Percentiles rank a stretch among this genome's conserved stretches.
Evolutionary conservation across 2,888 invertebrate species (phyloP).

Genomic region (Tholera decimalis): DNA sequence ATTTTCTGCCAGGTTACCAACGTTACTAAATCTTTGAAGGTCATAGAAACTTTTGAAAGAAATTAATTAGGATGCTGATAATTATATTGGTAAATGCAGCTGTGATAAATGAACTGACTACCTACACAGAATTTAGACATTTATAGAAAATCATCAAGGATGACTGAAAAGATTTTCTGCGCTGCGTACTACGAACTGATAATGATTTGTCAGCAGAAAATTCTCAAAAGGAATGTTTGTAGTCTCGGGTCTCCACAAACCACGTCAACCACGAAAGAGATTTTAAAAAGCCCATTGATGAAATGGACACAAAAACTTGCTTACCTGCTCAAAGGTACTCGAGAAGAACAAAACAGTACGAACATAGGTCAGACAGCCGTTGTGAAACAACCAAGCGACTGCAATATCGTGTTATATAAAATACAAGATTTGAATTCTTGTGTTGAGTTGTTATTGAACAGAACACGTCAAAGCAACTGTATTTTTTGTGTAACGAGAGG

Average conservation of each 20-base stretch:
- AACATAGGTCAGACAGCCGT: constrained; percentile 70
- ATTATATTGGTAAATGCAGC: constrained; percentile 40
- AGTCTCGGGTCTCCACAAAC: constrained; percentile 35
- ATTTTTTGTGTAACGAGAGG: constrained; percentile 72
- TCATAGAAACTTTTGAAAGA: constrained; percentile 59
- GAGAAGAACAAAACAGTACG: constrained; percentile 56
- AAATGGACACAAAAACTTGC: constrained; percentile 52
- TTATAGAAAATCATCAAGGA: constrained; percentile 27
- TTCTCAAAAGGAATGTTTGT: constrained; percentile 32
- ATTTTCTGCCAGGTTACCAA: constrained; percentile 69
- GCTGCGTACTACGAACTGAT: background rate
- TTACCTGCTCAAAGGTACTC: constrained; percentile 44
- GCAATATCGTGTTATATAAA: constrained; percentile 88
- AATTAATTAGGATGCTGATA: constrained; percentile 48
- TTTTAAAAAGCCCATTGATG: constrained; percentile 48
- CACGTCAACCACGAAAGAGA: constrained; percentile 36
- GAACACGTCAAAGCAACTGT: constrained; percentile 72
- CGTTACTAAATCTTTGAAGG: constrained; percentile 70
- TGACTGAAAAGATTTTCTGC: constrained; percentile 1
- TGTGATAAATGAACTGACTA: constrained; percentile 37
- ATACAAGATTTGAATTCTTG: constrained; percentile 75
- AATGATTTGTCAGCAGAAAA: background rate
- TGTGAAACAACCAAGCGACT: constrained; percentile 79
- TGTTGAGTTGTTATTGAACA: constrained; percentile 76
- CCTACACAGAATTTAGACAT: constrained; percentile 22